These are phyloP conservation scores for Conus canariensis DNA, from an alignment of 2,888 invertebrate genomes.

Conservation along the genomic window DNA sequence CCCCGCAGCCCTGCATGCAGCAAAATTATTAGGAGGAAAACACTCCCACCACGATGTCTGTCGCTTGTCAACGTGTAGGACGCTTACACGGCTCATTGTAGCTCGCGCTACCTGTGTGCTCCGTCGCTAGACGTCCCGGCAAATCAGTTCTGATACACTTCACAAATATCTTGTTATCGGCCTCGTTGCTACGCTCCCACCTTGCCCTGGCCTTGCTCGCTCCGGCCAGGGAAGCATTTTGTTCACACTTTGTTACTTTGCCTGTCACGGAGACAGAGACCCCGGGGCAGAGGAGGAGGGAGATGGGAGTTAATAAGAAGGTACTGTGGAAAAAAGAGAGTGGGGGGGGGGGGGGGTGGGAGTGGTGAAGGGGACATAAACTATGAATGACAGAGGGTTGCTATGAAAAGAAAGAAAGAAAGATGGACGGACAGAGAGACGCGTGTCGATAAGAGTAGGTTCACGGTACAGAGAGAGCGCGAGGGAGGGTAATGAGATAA, in stretches of 20 bases:
- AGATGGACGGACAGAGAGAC: no score
- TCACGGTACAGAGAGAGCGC: no score
- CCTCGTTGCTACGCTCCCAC: conserved; percentile 38
- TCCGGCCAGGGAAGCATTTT: background rate
- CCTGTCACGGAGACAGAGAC: background rate
- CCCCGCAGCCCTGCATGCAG: background rate
- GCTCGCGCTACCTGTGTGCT: background rate
- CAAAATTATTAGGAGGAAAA: background rate
- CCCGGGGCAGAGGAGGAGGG: background rate
- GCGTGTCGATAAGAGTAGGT: no score
- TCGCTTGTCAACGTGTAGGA: background rate
- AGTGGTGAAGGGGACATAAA: no score
- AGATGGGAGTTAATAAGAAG: background rate
- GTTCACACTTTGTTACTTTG: conserved; percentile 2
- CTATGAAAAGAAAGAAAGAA: no score
- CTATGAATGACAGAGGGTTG: no score
- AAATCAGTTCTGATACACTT: conserved; percentile 46
- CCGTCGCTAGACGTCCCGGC: conserved; percentile 28
- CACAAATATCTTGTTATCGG: conserved; percentile 45
- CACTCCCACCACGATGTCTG: background rate
- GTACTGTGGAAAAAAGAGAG: background rate
- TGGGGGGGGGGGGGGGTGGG: background rate
- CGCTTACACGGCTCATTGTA: conserved; percentile 6
- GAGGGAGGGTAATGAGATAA: no score
- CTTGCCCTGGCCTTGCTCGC: background rate